A percentile compares a stretch with the other conserved stretches of the same genome.
These are phyloP conservation scores for Acromyrmex charruanus DNA, from an alignment of 1,140 invertebrate genomes.

Conservation along the genomic window DNA sequence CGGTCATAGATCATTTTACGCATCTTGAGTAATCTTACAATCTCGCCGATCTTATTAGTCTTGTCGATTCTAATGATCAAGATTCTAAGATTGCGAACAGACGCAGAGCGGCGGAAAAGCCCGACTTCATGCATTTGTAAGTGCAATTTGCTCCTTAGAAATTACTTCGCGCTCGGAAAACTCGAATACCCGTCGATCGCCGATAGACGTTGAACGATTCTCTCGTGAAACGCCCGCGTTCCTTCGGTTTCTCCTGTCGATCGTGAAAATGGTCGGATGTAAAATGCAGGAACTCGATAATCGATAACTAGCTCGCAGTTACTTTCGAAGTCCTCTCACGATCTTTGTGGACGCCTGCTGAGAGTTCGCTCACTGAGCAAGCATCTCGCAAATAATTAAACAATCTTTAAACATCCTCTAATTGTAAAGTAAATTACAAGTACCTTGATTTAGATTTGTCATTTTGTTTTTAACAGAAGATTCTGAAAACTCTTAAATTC, in stretches of 20 bases:
- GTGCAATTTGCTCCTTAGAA: slow-evolving; percentile 64
- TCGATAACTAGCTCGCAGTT: slow-evolving; percentile 62
- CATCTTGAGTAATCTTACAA: slow-evolving; percentile 24
- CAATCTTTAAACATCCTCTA: slow-evolving; percentile 16
- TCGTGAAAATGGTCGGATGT: slow-evolving; percentile 59
- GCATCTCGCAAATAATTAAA: slow-evolving; percentile 51
- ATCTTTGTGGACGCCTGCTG: slow-evolving; percentile 47
- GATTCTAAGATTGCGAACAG: slow-evolving; percentile 53
- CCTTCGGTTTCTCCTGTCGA: slow-evolving; percentile 39
- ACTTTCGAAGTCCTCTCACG: slow-evolving; percentile 49
- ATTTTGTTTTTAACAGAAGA: not conserved
- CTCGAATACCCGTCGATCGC: slow-evolving; percentile 64
- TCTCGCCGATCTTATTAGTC: slow-evolving; percentile 52
- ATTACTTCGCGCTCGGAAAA: slow-evolving; percentile 60
- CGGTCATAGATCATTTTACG: slow-evolving; percentile 9
- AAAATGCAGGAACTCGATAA: slow-evolving; percentile 64
- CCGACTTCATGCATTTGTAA: slow-evolving; percentile 63
- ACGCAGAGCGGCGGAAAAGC: slow-evolving; percentile 28
- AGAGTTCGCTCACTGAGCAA: slow-evolving; percentile 32
- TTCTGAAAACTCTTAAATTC: not conserved
- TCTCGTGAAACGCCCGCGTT: slow-evolving; percentile 50
- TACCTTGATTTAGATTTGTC: not conserved
- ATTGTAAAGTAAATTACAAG: slow-evolving; percentile 21
- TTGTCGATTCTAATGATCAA: slow-evolving; percentile 51
- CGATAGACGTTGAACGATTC: slow-evolving; percentile 50